Evolutionary conservation across 2,797 vertebrate species (phyloP).

Genomic region (Chelon labrosus): DNA sequence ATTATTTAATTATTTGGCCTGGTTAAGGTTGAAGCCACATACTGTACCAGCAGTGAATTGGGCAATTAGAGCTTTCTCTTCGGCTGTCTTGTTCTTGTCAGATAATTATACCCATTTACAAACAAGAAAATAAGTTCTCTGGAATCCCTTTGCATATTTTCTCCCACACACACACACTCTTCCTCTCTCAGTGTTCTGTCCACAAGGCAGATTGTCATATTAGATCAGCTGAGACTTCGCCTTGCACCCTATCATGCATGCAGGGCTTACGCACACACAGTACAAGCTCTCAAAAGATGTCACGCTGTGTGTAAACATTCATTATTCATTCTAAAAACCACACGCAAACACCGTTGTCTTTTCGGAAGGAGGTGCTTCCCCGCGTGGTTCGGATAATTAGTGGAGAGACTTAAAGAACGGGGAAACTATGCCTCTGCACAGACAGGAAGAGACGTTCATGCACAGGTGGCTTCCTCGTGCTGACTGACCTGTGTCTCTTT

Average conservation of each 20-base stretch:
- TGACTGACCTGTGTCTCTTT: slow-evolving; percentile 36
- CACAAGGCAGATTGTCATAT: slow-evolving; percentile 56
- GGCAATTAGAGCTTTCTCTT: slow-evolving; percentile 38
- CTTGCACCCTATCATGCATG: slow-evolving; percentile 49
- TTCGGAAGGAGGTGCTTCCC: background rate
- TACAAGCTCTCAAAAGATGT: slow-evolving; percentile 55
- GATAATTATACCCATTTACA: slow-evolving; percentile 34
- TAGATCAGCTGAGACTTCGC: slow-evolving; percentile 49
- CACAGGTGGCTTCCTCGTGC: slow-evolving; percentile 21
- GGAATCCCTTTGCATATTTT: slow-evolving; percentile 31
- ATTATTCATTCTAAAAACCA: slow-evolving; percentile 65
- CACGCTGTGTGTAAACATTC: slow-evolving; percentile 54
- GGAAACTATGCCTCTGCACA: slow-evolving; percentile 13
- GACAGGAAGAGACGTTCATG: slow-evolving; percentile 12
- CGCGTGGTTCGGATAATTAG: slow-evolving; percentile 45
- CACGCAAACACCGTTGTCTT: slow-evolving; percentile 19
- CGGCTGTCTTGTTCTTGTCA: slow-evolving; percentile 39
- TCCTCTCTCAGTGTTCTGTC: slow-evolving; percentile 33
- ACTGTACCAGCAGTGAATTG: slow-evolving; percentile 18
- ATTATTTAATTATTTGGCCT: slow-evolving; percentile 24
- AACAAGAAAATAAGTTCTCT: slow-evolving; percentile 37
- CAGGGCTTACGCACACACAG: slow-evolving; percentile 25
- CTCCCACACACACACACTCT: background rate
- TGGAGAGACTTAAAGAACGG: slow-evolving; percentile 24
- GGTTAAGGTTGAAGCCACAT: slow-evolving; percentile 17